Evolutionary conservation across 2,797 vertebrate genomes (phyloP), one percentile per base, ranked within the genome.

Genomic region (Apodemus agrarius): DNA sequence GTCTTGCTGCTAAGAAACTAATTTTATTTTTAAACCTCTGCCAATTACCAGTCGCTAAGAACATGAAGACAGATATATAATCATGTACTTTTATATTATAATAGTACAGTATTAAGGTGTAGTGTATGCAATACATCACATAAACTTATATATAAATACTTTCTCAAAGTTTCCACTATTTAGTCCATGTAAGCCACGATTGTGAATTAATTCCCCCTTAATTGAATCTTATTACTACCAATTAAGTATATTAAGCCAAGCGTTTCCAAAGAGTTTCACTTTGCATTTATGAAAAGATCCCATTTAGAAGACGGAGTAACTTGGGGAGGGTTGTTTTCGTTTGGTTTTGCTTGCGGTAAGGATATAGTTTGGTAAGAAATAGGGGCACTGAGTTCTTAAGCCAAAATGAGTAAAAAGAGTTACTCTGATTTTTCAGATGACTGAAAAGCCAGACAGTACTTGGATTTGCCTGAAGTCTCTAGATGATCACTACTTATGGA

Each of bases 1-100:
- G 87, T 72, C 92, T 96, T 1, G 0, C 43, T 57, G 17, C 96
- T 97, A 90, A 95, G 94, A 97, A 95, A 63, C 46, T 97, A 89
- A 96, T 93, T 96, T 98, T 91, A 89, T 90, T 89, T 96, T 94
- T 86, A 90, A 94, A 76, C 37, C 49, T 89, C 75, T 95, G 85
- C 69, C 74, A 93, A 54, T 67, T 82, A 75, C 89, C 46, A 82
- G 79, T 89, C n/a, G 6, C 78, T 95, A 96, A 91, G 91, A 89
- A 91, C 40, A 59, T 54, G 57, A 75, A 96, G 82, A 96, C 67
- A 95, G 59, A 79, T 90, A 79, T 34, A 54, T 91, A 90, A 93
- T 88, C 74, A 80, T 43, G 43, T 65, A 78, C 31, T 49, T 95
- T 94, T 90, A 78, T 43, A 40, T 92, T 89, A 65, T 65, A 75